Evolutionary conservation across 1,140 invertebrate species (phyloP), one percentile per base, ranked within the genome.

Genomic region (Calliphora vicina): DNA sequence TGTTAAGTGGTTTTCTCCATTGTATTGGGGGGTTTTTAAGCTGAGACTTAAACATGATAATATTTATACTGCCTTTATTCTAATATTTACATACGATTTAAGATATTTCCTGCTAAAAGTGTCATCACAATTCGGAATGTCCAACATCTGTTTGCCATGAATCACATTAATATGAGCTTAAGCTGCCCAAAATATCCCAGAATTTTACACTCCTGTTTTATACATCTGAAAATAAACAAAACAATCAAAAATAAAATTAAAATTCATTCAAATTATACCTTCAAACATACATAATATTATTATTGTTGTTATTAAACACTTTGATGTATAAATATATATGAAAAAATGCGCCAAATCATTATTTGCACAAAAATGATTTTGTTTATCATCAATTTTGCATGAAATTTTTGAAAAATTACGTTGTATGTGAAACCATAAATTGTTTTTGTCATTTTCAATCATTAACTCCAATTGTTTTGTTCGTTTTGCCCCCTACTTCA

Each of bases 371-470:
- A 25, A 67, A 23, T 67, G 6, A 2, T 8, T 67, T 20, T 67
- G 61, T 67, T 20, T 23, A 67, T 25, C 61, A 67, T 67, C 20
- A 23, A 23, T 67, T 67, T 67, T 67, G n/a, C 61, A 67, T 67
- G 50, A 67, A 67, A 25, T 23, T 61, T 61, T 67, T 67, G 61
- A 67, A 67, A 74, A 74, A 35, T 74, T 35, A 25, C 67, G n/a
- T 25, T 72, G 67, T 74, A 27, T 74, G 12, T 35, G 27, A 74
- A 74, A 74, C 12, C 29, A 27, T 29, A 74, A 74, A 29, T 74
- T 74, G 72, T 74, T 74, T 74, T 67, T 74, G 26, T 74, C 26
- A 74, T 74, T 74, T 76, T 76, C 27, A 76, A 76, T 76, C 73
- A 76, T 76, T 76, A 76, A 35, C 35, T 76, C 9, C 2, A 35